These are phyloP conservation scores for Ridgeia piscesae DNA, from an alignment of 1,140 invertebrate species.

Conservation along the genomic window DNA sequence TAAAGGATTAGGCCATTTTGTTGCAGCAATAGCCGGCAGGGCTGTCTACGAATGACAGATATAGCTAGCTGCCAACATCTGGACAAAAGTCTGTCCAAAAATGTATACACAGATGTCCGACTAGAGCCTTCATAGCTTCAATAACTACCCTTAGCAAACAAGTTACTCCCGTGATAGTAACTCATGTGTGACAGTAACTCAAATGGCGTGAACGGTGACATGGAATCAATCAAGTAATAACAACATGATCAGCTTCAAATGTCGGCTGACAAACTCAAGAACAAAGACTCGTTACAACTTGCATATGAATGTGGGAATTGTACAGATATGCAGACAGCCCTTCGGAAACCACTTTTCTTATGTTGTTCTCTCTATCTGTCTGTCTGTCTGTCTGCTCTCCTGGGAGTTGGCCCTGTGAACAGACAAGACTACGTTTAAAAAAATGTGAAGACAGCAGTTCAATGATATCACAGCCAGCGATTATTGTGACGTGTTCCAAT, in stretches of 20 bases:
- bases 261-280: background rate
- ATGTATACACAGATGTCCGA: background rate
- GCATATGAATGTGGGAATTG: background rate
- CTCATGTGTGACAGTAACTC: background rate
- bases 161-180: too few species aligned
- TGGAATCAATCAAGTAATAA: background rate
- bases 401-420: background rate
- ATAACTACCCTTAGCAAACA: background rate
- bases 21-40: background rate
- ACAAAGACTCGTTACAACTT: conserved; percentile 5
- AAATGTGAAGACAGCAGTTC: too few species aligned
- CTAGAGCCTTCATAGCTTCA: background rate
- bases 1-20: background rate
- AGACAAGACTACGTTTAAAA: background rate
- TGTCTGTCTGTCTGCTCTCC: too few species aligned
- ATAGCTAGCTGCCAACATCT: background rate
- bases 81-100: background rate
- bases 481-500: too few species aligned
- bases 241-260: background rate
- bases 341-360: background rate
- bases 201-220: background rate
- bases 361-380: background rate
- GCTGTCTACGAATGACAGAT: background rate
- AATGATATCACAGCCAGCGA: too few species aligned
- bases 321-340: background rate